phyloP scores from a whole-genome alignment of 2,888 invertebrate species.

The Orthosia cruda region DNA sequence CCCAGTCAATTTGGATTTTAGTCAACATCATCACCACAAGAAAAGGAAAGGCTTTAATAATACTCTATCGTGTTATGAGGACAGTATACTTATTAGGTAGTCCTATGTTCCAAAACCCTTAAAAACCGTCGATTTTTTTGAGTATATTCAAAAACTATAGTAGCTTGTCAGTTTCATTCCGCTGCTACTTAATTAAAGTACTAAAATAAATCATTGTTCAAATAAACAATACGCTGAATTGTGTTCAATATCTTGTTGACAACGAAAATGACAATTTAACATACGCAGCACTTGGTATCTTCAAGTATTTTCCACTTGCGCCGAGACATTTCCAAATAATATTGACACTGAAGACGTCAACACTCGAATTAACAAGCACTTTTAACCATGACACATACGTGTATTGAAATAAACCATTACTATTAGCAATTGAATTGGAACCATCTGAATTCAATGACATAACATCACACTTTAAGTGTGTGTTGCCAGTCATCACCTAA shows the following conservation, averaged over 20 bases:
- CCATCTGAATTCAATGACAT: not conserved
- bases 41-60: not conserved
- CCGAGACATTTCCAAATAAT: constrained; percentile 1
- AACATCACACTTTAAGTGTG: too few relatives aligned
- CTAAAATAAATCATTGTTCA: not conserved
- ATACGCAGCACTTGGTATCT: not conserved
- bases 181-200: not conserved
- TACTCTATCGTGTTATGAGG: not conserved
- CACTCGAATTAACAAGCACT: constrained; percentile 1
- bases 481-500: too few relatives aligned
- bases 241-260: not conserved
- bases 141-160: too few relatives aligned
- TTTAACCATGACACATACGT: constrained; percentile 1
- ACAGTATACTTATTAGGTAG: too few relatives aligned
- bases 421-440: not conserved
- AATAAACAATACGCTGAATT: not conserved
- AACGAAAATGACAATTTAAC: not conserved
- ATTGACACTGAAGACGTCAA: not conserved
- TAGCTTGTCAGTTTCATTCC: not conserved
- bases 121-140: too few relatives aligned
- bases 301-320: constrained; percentile 5
- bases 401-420: not conserved
- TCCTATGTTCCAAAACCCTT: too few relatives aligned
- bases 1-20: not conserved
- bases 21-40: too few relatives aligned